Percentiles rank a stretch among this genome's conserved stretches.
Conservation (phyloP, 2,888 invertebrate genomes). For the Hecatera dysodea region DNA sequence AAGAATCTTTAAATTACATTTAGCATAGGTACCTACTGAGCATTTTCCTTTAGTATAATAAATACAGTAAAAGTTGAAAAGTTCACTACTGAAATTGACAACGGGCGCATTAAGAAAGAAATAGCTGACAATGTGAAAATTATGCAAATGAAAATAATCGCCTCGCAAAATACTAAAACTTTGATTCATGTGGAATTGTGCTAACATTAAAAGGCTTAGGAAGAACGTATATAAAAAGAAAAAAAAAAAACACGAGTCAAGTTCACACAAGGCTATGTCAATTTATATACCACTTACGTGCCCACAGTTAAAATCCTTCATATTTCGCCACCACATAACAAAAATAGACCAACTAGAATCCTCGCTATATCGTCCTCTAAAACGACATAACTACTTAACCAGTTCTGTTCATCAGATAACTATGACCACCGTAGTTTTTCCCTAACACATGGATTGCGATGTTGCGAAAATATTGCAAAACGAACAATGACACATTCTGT, state of each 20-base stretch:
- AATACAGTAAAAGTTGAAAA: neutral
- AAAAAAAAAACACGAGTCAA: neutral
- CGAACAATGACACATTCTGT: slow-evolving; percentile 62
- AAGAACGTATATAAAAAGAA: no score
- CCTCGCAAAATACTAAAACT: neutral
- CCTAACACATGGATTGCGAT: slow-evolving; percentile 51
- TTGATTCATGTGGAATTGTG: neutral
- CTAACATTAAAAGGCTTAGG: no score
- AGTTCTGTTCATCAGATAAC: slow-evolving; percentile 60
- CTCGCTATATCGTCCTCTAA: slow-evolving; percentile 29
- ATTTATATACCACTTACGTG: slow-evolving; percentile 10
- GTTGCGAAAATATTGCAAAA: slow-evolving; percentile 62
- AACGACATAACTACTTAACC: slow-evolving; percentile 42
- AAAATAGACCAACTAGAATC: slow-evolving; percentile 20
- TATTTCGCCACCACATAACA: neutral
- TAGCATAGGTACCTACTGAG: no score
- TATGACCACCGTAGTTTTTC: slow-evolving; percentile 40
- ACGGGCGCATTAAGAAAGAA: neutral
- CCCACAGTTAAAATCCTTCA: neutral
- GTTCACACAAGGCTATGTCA: neutral
- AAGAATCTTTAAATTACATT: no score
- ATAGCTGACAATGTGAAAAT: neutral
- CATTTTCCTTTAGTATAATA: neutral
- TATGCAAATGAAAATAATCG: slow-evolving; percentile 10
- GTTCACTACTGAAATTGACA: neutral